Percentiles rank a stretch among this genome's conserved stretches.
Evolutionary conservation across 2,113 vertebrate genomes (phyloP).

Genomic region (Motacilla tschutschensis): DNA sequence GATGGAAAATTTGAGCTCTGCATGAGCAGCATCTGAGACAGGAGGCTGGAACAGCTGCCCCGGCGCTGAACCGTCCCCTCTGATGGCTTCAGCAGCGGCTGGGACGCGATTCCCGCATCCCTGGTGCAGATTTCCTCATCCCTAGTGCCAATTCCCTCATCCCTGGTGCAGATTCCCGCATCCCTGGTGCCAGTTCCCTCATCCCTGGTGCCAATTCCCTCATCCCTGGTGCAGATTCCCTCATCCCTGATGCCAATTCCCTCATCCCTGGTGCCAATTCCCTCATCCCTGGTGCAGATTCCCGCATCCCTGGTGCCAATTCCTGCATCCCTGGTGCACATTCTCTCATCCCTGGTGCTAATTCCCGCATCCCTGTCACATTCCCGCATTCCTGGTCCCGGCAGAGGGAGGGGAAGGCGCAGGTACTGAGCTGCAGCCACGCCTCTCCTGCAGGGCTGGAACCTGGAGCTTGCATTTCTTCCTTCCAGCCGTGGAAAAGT

Average conservation of each 20-base stretch:
- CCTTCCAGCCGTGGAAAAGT: background rate
- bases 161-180: background rate
- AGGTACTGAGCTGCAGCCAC: background rate
- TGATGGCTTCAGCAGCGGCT: fast-evolving
- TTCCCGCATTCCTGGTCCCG: background rate
- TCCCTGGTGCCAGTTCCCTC: fast-evolving
- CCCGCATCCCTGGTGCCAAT: fast-evolving
- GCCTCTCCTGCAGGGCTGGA: background rate
- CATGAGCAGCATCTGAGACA: background rate
- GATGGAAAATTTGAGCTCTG: background rate
- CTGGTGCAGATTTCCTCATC: fast-evolving
- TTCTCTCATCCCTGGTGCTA: background rate
- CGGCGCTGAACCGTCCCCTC: background rate
- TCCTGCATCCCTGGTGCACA: fast-evolving
- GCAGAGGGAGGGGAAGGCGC: background rate
- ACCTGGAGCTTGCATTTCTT: background rate
- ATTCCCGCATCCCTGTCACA: background rate
- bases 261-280: background rate
- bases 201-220: fast-evolving
- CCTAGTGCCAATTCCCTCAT: background rate
- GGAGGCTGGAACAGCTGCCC: background rate
- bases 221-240: background rate
- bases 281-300: fast-evolving
- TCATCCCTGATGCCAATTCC: fast-evolving
- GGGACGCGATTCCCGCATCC: fast-evolving